Evolutionary conservation across 2,888 invertebrate genomes (phyloP), one percentile per base, ranked within the genome.

Genomic region (Rugalucina vietnamica): DNA sequence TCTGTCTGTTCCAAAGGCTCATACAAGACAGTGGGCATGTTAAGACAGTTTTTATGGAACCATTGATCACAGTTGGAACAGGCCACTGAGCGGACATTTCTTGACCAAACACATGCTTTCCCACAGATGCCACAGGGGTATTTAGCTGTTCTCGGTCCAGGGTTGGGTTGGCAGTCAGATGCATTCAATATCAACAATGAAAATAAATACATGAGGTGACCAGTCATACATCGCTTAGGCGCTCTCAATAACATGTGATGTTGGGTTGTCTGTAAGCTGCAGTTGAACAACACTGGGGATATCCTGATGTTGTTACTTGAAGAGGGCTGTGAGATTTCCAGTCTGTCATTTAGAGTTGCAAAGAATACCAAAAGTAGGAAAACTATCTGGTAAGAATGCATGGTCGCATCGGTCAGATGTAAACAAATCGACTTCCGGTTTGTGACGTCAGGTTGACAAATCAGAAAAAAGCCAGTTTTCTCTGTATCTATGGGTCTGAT

Each of bases 81-180:
- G n/a, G 65, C 65, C 21, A 65, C 43, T 29, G 76, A 76, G n/a
- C 32, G 54, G 21, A 76, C 69, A 29, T n/a, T 76, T 29, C 39
- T 76, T 24, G 76, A 76, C 69, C 76, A 76, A 1, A 27, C 65
- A 21, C 54, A 37, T 37, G 76, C 69, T 39, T 69, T 76, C 10
- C 43, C 76, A 32, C 69, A 76, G n/a, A 69, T 36, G 29, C 69
- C 69, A 69, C 69, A 76, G 29, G 76, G 65, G 24, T 65, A 76
- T 49, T 60, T 76, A 27, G 27, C 50, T 27, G 65, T 5, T 32
- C 76, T 65, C 0, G 69, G 69, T 29, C 69, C 76, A 27, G 76
- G 76, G 14, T 69, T 69, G 27, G 69, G 76, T 21, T 76, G 76
- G n/a, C 76, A 76, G 32, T 76, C 76, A 39, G 76, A 76, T 39